phyloP scores from a whole-genome alignment of 2,113 vertebrate genomes.

The Rhagologus leucostigma region DNA sequence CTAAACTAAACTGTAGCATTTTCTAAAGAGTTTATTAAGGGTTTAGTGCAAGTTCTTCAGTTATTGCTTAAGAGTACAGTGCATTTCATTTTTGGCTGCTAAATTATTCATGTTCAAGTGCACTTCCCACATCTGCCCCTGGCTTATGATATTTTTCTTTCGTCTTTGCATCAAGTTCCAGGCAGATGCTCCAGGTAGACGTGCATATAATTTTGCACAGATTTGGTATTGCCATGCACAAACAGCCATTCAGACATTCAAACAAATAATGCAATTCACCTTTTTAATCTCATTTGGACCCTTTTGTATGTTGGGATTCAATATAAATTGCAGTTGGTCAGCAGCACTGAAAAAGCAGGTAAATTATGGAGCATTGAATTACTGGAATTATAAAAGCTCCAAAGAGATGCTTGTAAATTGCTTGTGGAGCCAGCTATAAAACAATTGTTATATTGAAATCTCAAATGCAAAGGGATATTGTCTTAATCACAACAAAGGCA shows the following conservation, averaged over 20 bases:
- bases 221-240: not conserved
- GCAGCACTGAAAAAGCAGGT: not conserved
- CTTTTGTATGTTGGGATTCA: not conserved
- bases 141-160: not conserved
- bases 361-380: not conserved
- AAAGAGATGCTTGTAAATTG: not conserved
- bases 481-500: not conserved
- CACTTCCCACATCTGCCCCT: not conserved
- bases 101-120: not conserved
- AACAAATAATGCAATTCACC: not conserved
- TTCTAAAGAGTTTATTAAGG: constrained; percentile 15
- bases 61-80: not conserved
- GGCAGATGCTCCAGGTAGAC: not conserved
- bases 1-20: constrained; percentile 28
- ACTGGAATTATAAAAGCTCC: not conserved
- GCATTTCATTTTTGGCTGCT: not conserved
- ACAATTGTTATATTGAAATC: not conserved
- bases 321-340: not conserved
- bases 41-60: constrained; percentile 2
- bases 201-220: not conserved
- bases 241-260: too few species aligned
- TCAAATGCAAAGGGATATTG: not conserved
- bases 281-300: not conserved
- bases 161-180: not conserved
- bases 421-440: not conserved